Percentiles rank a stretch among this genome's conserved stretches.
These are phyloP conservation scores for Teinopalpus imperialis DNA, from an alignment of 2,888 invertebrate genomes.

Conservation along the genomic window DNA sequence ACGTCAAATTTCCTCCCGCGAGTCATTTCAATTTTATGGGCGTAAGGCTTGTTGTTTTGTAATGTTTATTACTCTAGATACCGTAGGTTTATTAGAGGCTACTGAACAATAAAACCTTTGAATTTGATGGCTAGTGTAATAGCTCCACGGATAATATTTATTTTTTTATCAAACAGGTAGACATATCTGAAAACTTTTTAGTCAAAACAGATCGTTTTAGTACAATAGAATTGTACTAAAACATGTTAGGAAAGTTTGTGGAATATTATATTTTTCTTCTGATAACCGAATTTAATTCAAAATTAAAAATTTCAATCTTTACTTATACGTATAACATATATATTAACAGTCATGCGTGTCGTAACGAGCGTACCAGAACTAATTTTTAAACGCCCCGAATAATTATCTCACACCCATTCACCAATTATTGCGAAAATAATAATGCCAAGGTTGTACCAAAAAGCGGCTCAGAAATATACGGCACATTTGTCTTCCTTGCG, in stretches of 20 bases:
- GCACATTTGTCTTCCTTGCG: constrained; percentile 70
- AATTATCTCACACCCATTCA: constrained; percentile 18
- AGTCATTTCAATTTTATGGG: constrained; percentile 29
- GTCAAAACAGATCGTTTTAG: no score
- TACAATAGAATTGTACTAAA: no score
- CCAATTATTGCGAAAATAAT: constrained; percentile 47
- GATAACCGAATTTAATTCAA: no score
- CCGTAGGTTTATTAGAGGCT: constrained; percentile 26
- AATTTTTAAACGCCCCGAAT: constrained; percentile 6
- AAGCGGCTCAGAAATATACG: constrained; percentile 56
- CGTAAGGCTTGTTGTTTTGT: constrained; percentile 21
- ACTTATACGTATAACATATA: no score
- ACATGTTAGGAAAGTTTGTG: no score
- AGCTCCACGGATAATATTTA: constrained; percentile 8
- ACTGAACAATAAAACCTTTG: constrained; percentile 22
- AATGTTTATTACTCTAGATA: constrained; percentile 22
- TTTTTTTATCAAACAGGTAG: background rate
- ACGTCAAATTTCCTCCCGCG: constrained; percentile 32
- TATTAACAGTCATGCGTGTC: constrained; percentile 1
- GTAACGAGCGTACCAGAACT: constrained; percentile 15
- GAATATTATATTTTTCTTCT: no score
- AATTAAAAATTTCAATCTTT: no score
- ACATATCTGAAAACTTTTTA: no score
- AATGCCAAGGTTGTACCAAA: constrained; percentile 61
- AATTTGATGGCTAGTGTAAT: constrained; percentile 20